Percentiles rank a stretch among this genome's conserved stretches.
phyloP scores from a whole-genome alignment of 2,113 vertebrate genomes.

The Phocoena sinus region DNA sequence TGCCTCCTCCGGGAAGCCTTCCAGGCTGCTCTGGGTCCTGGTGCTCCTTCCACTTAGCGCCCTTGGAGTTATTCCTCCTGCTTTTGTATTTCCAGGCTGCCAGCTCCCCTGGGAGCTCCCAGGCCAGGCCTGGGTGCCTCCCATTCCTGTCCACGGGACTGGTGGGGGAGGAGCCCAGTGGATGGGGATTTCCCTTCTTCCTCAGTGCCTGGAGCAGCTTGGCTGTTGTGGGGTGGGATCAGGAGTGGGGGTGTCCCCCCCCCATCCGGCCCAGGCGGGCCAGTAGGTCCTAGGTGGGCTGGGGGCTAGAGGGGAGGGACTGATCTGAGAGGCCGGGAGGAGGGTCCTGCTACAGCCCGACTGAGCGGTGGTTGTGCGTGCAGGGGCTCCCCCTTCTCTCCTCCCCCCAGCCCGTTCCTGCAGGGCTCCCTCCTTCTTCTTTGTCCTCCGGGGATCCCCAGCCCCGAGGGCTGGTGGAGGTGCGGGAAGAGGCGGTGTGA shows the following conservation, averaged over 20 bases:
- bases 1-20: conserved; percentile 53
- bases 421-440: conserved; percentile 66
- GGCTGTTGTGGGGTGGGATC: neutral
- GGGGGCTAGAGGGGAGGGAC: neutral
- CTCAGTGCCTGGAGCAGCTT: neutral
- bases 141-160: conserved; percentile 50
- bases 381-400: neutral
- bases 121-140: conserved; percentile 43
- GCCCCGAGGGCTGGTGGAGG: conserved; percentile 53
- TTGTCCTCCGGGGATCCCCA: conserved; percentile 76
- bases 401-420: conserved; percentile 23
- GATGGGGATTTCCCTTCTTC: conserved; percentile 50
- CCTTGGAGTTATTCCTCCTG: conserved; percentile 55
- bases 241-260: neutral
- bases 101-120: conserved; percentile 53
- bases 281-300: conserved; percentile 30
- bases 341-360: neutral
- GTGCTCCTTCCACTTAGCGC: neutral
- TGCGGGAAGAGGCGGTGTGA: conserved; percentile 39
- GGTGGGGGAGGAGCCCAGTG: conserved; percentile 1
- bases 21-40: conserved; percentile 7
- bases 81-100: conserved; percentile 69
- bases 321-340: neutral
- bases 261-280: neutral
- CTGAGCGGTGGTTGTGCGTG: neutral